Base-by-base conservation (phyloP, 1,140 invertebrate genomes). In the Aphelinus atriplicis region DNA sequence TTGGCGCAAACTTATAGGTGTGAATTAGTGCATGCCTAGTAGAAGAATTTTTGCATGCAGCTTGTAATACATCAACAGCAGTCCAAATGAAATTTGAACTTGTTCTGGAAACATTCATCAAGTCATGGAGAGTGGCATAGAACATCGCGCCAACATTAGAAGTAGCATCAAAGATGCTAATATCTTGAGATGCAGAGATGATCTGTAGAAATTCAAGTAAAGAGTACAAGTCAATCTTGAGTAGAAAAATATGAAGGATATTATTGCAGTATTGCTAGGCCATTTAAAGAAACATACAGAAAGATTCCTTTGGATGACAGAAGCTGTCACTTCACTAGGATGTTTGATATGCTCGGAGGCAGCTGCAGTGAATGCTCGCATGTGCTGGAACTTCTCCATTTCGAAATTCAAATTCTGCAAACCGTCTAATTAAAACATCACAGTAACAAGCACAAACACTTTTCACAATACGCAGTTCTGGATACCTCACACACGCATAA, bases 1-100 rank as follows among this genome's bases (percentile, higher is more conserved):
- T 89, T 45, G 92, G 92, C 78, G 92, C 85, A 83, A 93, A 94
- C 86, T 92, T 91, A 77, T 92, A 93, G 2, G 90, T 92, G 72
- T 93, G 90, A 50, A 91, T 91, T 0, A 94, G 84, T 26, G 89
- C 89, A 80, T 90, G 83, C 78, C 90, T 88, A 42, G 91, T 90
- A 72, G 86, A 87, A 3, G 88, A 80, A 82, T 93, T 92, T 61
- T 89, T 89, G 73, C 90, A 90, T 43, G 90, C 90, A 69, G 89
- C 89, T 75, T 90, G 84, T 53, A 94, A 82, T 53, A 92, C 91
- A 42, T 91, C 90, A 0, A 93, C 85, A 4, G 90, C 90, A 61
- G 87, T 89, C 92, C 92, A 93, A 47, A 85, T 83, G 48, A 87
- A 81, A 10, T 80, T 82, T 0, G 82, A 82, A 67, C 80, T 83